A percentile compares a stretch with the other conserved stretches of the same genome.
Conservation (phyloP, 2,888 invertebrate species). For the Himalopsyche anomala region DNA sequence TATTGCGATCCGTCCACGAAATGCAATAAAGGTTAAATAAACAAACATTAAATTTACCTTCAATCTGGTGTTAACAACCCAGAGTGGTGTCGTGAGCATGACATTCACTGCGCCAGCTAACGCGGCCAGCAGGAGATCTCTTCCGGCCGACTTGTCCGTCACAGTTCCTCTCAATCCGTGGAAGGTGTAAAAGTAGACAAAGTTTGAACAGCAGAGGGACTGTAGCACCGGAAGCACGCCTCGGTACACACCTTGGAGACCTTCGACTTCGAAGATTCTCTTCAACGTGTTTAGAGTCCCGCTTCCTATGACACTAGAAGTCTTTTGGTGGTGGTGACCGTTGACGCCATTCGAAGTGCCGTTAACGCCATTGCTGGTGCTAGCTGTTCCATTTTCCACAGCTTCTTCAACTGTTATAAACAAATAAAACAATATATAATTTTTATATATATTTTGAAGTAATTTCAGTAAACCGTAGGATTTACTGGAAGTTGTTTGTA, state of each 20-base stretch:
- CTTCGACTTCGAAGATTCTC: conserved; percentile 82
- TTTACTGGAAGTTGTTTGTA: no score
- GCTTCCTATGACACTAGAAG: conserved; percentile 48
- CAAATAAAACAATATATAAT: background rate
- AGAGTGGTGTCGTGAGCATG: conserved; percentile 89
- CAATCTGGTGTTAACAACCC: conserved; percentile 94
- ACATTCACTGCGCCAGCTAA: conserved; percentile 91
- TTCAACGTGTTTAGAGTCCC: conserved; percentile 67
- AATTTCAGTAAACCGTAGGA: no score
- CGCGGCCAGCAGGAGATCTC: conserved; percentile 86
- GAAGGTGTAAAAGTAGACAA: conserved; percentile 96
- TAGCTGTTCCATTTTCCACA: conserved; percentile 49
- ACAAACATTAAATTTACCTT: conserved; percentile 79
- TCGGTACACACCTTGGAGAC: conserved; percentile 82
- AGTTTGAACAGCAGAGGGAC: conserved; percentile 91
- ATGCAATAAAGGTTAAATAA: background rate
- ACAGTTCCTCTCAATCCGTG: conserved; percentile 84
- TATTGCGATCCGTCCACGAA: no score
- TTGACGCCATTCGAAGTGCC: conserved; percentile 45
- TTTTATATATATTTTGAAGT: no score
- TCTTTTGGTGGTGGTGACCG: conserved; percentile 45
- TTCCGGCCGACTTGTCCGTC: conserved; percentile 78
- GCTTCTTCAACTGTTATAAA: conserved; percentile 54
- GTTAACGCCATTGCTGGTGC: conserved; percentile 49
- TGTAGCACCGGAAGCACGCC: conserved; percentile 90